Conservation (phyloP, 2,888 invertebrate genomes). For the Drosophila mimetica region DNA sequence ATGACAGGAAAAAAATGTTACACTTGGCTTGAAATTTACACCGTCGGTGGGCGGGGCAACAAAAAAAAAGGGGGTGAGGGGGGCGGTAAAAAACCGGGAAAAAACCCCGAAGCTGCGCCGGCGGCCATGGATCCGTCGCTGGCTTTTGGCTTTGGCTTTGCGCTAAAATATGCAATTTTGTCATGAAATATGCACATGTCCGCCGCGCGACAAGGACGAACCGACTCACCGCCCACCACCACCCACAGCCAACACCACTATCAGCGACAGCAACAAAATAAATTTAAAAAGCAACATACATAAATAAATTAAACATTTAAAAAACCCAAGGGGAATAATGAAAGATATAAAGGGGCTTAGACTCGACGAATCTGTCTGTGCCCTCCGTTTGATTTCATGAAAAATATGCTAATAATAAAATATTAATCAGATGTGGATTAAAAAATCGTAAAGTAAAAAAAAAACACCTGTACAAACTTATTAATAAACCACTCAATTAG, state of each 20-base stretch:
- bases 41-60: conserved; percentile 27
- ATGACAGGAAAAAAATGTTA: conserved; percentile 74
- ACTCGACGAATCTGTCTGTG: conserved; percentile 11
- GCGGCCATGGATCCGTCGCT: conserved; percentile 21
- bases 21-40: conserved; percentile 67
- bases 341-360: conserved; percentile 27
- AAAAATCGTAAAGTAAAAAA: background rate
- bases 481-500: background rate
- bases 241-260: conserved; percentile 9
- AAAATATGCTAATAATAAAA: too few relatives aligned
- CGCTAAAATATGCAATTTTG: conserved; percentile 70
- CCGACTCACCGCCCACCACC: conserved; percentile 5
- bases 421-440: background rate
- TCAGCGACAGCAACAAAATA: conserved; percentile 47
- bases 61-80: background rate
- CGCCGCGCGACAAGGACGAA: conserved; percentile 56
- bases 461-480: background rate
- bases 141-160: conserved; percentile 49
- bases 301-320: conserved; percentile 68
- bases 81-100: background rate
- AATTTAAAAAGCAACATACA: conserved; percentile 50
- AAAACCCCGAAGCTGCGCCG: conserved; percentile 5
- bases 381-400: background rate
- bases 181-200: conserved; percentile 75
- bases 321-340: conserved; percentile 41